Conservation (phyloP, 2,797 vertebrate species). For the Pelobates cultripes region DNA sequence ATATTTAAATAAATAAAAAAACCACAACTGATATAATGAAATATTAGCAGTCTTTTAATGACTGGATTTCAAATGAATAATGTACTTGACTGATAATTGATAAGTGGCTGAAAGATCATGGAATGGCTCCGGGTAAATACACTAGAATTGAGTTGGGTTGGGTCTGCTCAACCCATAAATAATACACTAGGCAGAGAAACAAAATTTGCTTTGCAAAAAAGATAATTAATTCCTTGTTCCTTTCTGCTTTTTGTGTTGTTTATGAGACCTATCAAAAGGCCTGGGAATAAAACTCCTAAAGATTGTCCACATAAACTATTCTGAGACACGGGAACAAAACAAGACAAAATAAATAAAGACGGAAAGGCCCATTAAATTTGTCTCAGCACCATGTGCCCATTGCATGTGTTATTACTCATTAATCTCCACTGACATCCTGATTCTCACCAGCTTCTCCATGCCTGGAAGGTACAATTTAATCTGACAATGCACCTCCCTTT, state of each 20-base stretch:
- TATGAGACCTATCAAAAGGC: conserved; percentile 75
- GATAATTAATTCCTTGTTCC: conserved; percentile 84
- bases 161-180: conserved; percentile 76
- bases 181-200: conserved; percentile 77
- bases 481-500: conserved; percentile 3
- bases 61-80: no score
- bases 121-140: conserved; percentile 25
- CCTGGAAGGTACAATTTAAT: conserved; percentile 20
- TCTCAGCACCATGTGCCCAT: conserved; percentile 38
- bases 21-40: no score
- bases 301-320: conserved; percentile 62
- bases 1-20: neutral
- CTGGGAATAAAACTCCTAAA: conserved; percentile 68
- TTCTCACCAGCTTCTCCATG: conserved; percentile 42
- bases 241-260: conserved; percentile 81
- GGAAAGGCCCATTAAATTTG: conserved; percentile 53
- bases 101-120: no score
- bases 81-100: no score
- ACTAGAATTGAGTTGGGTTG: conserved; percentile 2
- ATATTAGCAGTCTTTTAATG: no score
- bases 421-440: conserved; percentile 39
- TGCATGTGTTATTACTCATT: conserved; percentile 42
- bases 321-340: conserved; percentile 38
- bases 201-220: conserved; percentile 76
- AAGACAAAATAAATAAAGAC: conserved; percentile 52